A percentile compares a stretch with the other conserved stretches of the same genome.
These are phyloP conservation scores for Trichopoda pennipes DNA, from an alignment of 2,888 invertebrate species.

Conservation along the genomic window DNA sequence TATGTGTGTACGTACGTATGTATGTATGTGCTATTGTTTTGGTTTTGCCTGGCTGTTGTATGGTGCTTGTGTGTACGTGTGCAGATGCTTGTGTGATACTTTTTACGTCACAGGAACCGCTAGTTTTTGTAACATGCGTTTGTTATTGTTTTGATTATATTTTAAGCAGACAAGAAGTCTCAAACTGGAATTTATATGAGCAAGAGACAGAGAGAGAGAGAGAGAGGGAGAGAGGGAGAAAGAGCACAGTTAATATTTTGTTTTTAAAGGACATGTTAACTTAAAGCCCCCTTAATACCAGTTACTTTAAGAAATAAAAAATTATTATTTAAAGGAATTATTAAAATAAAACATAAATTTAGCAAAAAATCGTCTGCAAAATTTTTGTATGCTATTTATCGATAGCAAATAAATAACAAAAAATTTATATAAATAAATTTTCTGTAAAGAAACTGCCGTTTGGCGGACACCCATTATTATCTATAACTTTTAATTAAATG, in stretches of 20 bases:
- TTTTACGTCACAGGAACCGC: conserved; percentile 68
- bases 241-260: not conserved
- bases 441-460: not conserved
- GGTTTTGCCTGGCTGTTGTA: conserved; percentile 1
- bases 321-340: not conserved
- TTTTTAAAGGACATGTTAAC: conserved; percentile 19
- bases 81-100: conserved; percentile 37
- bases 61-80: conserved; percentile 5
- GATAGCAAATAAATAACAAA: no score
- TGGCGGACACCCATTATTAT: no score
- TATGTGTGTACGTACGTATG: conserved; percentile 2
- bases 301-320: not conserved
- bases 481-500: no score
- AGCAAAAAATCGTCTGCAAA: no score
- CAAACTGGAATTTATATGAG: not conserved
- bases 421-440: not conserved
- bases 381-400: no score
- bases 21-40: conserved; percentile 15
- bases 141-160: conserved; percentile 52
- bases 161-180: not conserved
- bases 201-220: not conserved
- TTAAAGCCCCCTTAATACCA: conserved; percentile 13
- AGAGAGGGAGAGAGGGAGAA: not conserved
- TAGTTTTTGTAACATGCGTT: conserved; percentile 33
- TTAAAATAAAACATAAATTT: not conserved